Evolutionary conservation across 2,888 invertebrate genomes (phyloP).

Genomic region (Andrena camellia): DNA sequence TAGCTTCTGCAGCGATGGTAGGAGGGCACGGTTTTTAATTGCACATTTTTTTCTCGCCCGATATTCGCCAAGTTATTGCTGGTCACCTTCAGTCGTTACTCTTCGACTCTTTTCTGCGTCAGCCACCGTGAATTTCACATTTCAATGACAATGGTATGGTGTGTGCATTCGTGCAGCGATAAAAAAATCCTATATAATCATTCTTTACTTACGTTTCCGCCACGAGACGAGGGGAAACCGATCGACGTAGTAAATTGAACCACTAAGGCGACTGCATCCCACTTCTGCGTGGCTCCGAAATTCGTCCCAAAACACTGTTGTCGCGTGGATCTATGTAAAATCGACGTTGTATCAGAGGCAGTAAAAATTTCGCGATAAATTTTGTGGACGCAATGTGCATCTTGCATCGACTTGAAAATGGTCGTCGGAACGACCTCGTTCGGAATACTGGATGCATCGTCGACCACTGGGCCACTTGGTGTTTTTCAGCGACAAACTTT

Average conservation of each 20-base stretch:
- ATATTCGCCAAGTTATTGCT: not conserved
- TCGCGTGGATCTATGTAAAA: slow-evolving; percentile 18
- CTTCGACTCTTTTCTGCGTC: not conserved
- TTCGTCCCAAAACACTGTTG: slow-evolving; percentile 29
- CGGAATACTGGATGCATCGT: not conserved
- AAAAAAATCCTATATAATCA: slow-evolving; percentile 17
- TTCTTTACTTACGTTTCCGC: not conserved
- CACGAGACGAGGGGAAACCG: not conserved
- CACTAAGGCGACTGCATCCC: slow-evolving; percentile 9
- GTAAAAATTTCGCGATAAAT: slow-evolving; percentile 63
- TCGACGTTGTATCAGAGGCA: slow-evolving; percentile 17
- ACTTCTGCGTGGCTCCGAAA: slow-evolving; percentile 10
- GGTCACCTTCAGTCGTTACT: not conserved
- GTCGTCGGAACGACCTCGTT: slow-evolving; percentile 12
- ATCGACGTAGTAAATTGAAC: slow-evolving; percentile 13
- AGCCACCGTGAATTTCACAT: slow-evolving; percentile 7
- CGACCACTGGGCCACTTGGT: not conserved
- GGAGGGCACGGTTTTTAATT: not conserved
- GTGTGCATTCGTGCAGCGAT: not conserved
- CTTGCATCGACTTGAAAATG: not conserved
- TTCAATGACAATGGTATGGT: not conserved
- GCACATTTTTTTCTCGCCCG: not conserved
- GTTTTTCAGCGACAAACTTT: slow-evolving; percentile 52
- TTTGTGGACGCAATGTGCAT: slow-evolving; percentile 23
- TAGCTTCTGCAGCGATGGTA: not conserved